phyloP scores from a whole-genome alignment of 2,113 vertebrate genomes.

The Dicentrarchus labrax region DNA sequence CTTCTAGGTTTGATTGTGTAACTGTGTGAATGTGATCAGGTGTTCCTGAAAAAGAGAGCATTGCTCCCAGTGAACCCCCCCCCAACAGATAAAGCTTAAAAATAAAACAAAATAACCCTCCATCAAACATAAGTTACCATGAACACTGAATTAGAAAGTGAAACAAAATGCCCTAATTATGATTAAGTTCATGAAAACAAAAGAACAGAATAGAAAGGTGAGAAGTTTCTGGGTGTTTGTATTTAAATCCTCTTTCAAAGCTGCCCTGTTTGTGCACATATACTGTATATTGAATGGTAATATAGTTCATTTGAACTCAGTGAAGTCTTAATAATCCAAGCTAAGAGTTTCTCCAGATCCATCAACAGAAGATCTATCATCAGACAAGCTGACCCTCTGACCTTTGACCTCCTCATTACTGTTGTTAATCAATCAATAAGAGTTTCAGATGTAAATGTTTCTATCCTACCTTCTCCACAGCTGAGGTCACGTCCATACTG shows the following conservation, averaged over 20 bases:
- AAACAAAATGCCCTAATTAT: background rate
- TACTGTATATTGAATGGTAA: background rate
- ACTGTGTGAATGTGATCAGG: too few relatives aligned
- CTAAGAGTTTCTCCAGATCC: background rate
- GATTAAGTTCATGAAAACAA: background rate
- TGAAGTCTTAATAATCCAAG: background rate
- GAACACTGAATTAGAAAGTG: background rate
- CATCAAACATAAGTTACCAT: background rate
- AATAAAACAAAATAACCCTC: background rate
- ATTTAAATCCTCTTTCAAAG: background rate
- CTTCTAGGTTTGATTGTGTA: too few relatives aligned
- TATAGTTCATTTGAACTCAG: background rate
- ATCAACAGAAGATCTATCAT: background rate
- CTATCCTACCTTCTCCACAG: conserved; percentile 76
- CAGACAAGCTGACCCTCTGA: conserved; percentile 11
- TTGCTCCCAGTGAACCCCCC: too few relatives aligned
- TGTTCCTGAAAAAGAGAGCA: too few relatives aligned
- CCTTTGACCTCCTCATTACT: conserved; percentile 30
- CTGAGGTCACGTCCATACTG: conserved; percentile 71
- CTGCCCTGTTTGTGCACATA: background rate
- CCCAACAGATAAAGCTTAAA: background rate
- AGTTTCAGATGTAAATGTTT: background rate
- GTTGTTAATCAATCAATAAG: background rate
- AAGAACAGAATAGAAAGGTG: background rate
- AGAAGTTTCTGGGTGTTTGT: background rate